Percentiles rank a stretch among this genome's conserved stretches.
phyloP scores from a whole-genome alignment of 2,888 invertebrate species.

The Dicycla oo region DNA sequence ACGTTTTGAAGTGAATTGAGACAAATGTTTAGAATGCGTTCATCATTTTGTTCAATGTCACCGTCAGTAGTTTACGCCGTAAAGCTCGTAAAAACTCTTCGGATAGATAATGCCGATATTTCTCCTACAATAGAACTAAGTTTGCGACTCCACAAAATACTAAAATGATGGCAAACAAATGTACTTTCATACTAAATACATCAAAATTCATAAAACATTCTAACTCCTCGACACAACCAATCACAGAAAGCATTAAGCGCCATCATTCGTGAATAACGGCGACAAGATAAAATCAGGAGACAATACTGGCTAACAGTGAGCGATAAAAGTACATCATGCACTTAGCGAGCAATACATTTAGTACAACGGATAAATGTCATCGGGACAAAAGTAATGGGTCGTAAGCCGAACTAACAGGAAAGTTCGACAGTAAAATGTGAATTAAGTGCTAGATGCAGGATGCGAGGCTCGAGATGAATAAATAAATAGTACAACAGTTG shows the following conservation, averaged over 20 bases:
- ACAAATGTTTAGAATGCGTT: too few species aligned
- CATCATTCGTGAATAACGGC: slow-evolving; percentile 52
- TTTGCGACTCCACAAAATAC: too few species aligned
- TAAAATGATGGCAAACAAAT: too few species aligned
- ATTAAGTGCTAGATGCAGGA: slow-evolving; percentile 19
- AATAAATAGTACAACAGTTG: neutral
- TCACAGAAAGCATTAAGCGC: slow-evolving; percentile 40
- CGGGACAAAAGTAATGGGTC: slow-evolving; percentile 56
- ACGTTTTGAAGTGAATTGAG: too few species aligned
- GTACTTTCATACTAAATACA: slow-evolving; percentile 1
- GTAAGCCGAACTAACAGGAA: slow-evolving; percentile 48
- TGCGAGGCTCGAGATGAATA: neutral
- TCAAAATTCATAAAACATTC: slow-evolving; percentile 15
- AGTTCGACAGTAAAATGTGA: slow-evolving; percentile 34
- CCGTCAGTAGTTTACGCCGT: too few species aligned
- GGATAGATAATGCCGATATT: too few species aligned
- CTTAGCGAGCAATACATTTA: slow-evolving; percentile 62
- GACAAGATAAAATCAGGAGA: slow-evolving; percentile 61
- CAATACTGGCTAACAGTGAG: slow-evolving; percentile 56
- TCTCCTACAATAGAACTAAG: too few species aligned
- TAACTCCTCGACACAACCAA: slow-evolving; percentile 10
- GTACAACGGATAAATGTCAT: slow-evolving; percentile 65
- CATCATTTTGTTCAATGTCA: too few species aligned
- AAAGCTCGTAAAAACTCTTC: too few species aligned
- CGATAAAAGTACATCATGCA: slow-evolving; percentile 54